Evolutionary conservation across 2,797 vertebrate species (phyloP).

Genomic region (Malacoctenus gilli): DNA sequence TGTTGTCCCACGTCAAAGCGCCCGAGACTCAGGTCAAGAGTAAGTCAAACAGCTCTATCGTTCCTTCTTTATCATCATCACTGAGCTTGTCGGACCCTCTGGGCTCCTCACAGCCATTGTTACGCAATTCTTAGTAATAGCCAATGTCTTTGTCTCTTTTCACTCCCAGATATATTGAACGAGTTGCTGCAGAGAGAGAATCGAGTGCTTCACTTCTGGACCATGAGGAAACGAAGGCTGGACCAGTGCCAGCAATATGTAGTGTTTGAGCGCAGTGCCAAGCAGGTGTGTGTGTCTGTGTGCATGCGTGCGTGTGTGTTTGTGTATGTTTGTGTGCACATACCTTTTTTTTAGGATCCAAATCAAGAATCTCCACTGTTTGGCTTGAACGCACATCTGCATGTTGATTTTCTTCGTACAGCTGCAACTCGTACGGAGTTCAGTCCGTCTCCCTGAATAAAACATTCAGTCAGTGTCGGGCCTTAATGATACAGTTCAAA

Average conservation of each 20-base stretch:
- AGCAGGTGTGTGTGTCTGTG: constrained; percentile 84
- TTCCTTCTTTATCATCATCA: no score
- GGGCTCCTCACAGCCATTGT: no score
- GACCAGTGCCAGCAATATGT: constrained; percentile 98
- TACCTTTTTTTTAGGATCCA: no score
- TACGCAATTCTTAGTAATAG: not conserved
- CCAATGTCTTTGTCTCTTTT: constrained; percentile 3
- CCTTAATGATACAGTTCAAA: constrained; percentile 32
- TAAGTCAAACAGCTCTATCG: constrained; percentile 73
- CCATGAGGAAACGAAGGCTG: constrained; percentile 94
- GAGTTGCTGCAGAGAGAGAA: constrained; percentile 98
- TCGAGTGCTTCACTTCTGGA: constrained; percentile 97
- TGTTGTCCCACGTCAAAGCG: constrained; percentile 92
- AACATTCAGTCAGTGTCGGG: constrained; percentile 21
- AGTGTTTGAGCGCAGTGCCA: constrained; percentile 96
- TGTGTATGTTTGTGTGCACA: not conserved
- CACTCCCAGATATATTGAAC: constrained; percentile 94
- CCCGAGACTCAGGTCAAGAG: constrained; percentile 96
- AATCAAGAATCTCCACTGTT: constrained; percentile 1
- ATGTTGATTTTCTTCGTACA: constrained; percentile 1
- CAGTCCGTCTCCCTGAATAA: constrained; percentile 13
- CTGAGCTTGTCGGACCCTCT: no score
- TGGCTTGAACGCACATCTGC: not conserved
- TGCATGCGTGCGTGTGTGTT: constrained; percentile 67
- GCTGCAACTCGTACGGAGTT: constrained; percentile 31